These are phyloP conservation scores for Tetrapedia diversipes DNA, from an alignment of 2,888 invertebrate species.

Conservation along the genomic window DNA sequence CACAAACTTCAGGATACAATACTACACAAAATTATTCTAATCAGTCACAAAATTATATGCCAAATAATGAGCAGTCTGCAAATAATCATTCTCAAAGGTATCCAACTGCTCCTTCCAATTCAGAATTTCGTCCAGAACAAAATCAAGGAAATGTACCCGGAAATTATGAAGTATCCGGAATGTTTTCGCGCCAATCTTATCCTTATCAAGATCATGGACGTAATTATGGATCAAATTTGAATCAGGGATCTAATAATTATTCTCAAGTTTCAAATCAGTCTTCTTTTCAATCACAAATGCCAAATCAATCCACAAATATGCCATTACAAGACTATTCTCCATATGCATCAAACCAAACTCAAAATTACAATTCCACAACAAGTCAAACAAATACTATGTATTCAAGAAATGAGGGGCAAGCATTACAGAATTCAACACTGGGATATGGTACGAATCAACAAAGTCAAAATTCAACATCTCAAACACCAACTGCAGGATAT, in stretches of 20 bases:
- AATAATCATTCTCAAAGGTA: slow-evolving; percentile 70
- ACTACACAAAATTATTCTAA: slow-evolving; percentile 70
- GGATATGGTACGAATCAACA: slow-evolving; percentile 69
- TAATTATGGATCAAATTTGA: slow-evolving; percentile 74
- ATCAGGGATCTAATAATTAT: slow-evolving; percentile 74
- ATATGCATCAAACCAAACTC: slow-evolving; percentile 73
- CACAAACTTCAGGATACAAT: slow-evolving; percentile 74
- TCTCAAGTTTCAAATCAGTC: slow-evolving; percentile 72
- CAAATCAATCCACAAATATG: slow-evolving; percentile 72
- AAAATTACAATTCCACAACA: slow-evolving; percentile 71
- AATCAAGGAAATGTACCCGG: slow-evolving; percentile 66
- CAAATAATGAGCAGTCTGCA: slow-evolving; percentile 65
- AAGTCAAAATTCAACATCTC: slow-evolving; percentile 61
- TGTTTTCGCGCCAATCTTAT: slow-evolving; percentile 75
- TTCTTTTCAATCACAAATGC: slow-evolving; percentile 72
- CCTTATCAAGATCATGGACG: slow-evolving; percentile 77
- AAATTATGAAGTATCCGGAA: slow-evolving; percentile 76
- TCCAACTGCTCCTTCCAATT: slow-evolving; percentile 58
- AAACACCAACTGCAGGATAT: slow-evolving; percentile 59
- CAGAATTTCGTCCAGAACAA: slow-evolving; percentile 75
- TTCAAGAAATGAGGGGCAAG: slow-evolving; percentile 68
- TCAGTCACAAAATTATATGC: slow-evolving; percentile 69
- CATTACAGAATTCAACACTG: slow-evolving; percentile 69
- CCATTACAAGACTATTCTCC: slow-evolving; percentile 74
- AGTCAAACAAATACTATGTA: slow-evolving; percentile 75